Evolutionary conservation across 2,888 invertebrate species (phyloP).

Genomic region (Thereva nobilitata): DNA sequence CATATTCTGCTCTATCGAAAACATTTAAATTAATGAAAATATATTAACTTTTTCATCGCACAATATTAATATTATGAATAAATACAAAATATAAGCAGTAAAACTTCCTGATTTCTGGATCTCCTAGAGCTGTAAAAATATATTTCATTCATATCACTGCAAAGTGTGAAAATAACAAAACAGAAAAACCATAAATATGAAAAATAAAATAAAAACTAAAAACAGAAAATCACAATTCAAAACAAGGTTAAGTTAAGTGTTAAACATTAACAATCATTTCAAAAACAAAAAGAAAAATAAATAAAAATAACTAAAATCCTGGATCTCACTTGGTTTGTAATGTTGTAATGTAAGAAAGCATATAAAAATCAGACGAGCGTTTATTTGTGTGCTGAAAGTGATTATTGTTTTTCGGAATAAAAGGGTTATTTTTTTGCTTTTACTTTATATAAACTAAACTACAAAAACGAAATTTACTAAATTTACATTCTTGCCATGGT

Average conservation of each 20-base stretch:
- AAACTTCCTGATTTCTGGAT: slow-evolving; percentile 5
- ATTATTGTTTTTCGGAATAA: slow-evolving; percentile 39
- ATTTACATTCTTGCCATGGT: background rate
- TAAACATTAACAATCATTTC: slow-evolving; percentile 4
- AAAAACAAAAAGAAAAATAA: background rate
- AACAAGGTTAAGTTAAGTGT: background rate
- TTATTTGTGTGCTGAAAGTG: slow-evolving; percentile 21
- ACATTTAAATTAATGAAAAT: too few species aligned
- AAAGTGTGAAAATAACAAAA: slow-evolving; percentile 5
- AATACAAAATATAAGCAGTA: background rate
- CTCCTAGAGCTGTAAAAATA: slow-evolving; percentile 20
- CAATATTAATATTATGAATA: background rate
- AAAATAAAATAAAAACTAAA: too few species aligned
- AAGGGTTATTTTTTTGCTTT: slow-evolving; percentile 8
- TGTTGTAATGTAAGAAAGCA: too few species aligned
- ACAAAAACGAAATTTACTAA: background rate
- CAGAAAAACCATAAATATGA: slow-evolving; percentile 13
- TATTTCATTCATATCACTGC: slow-evolving; percentile 17
- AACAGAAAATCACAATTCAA: too few species aligned
- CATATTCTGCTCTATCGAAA: too few species aligned
- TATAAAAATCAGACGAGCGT: background rate
- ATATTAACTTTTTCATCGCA: background rate
- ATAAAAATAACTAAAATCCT: too few species aligned
- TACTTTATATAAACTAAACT: background rate
- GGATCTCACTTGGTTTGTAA: too few species aligned